phyloP scores from a whole-genome alignment of 1,140 invertebrate genomes.

The Hycleus phaleratus region DNA sequence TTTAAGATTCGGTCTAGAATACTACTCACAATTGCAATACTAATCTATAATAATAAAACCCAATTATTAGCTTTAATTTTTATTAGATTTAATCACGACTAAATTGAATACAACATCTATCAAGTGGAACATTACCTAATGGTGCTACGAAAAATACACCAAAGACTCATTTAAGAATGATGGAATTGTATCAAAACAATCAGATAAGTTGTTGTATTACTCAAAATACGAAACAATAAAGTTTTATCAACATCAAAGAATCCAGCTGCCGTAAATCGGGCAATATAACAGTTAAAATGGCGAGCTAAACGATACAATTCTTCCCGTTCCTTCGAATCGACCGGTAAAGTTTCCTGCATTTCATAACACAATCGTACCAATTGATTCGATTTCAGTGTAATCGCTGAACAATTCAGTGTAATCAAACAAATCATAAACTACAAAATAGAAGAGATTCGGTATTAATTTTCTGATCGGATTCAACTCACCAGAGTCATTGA shows the following conservation, averaged over 20 bases:
- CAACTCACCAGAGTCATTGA: neutral
- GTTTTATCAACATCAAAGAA: neutral
- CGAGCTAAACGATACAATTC: neutral
- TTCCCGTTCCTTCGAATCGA: neutral
- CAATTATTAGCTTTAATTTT: no score
- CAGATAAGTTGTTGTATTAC: conserved; percentile 2
- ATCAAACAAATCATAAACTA: neutral
- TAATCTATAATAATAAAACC: no score
- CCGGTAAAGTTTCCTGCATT: conserved; percentile 1
- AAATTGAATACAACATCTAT: no score
- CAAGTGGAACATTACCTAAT: no score
- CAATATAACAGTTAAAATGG: neutral
- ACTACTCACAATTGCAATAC: no score
- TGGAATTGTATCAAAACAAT: conserved; percentile 6
- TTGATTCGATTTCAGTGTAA: neutral
- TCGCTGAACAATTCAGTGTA: neutral
- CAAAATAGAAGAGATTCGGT: neutral
- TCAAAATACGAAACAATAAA: conserved; percentile 4
- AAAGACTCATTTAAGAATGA: neutral
- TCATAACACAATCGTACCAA: conserved; percentile 1
- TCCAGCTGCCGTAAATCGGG: conserved; percentile 2
- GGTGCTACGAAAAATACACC: no score
- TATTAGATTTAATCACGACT: no score
- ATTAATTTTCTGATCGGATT: neutral
- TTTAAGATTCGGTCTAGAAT: no score